These are phyloP conservation scores for Hecatera dysodea DNA, from an alignment of 2,888 invertebrate species.

Conservation along the genomic window DNA sequence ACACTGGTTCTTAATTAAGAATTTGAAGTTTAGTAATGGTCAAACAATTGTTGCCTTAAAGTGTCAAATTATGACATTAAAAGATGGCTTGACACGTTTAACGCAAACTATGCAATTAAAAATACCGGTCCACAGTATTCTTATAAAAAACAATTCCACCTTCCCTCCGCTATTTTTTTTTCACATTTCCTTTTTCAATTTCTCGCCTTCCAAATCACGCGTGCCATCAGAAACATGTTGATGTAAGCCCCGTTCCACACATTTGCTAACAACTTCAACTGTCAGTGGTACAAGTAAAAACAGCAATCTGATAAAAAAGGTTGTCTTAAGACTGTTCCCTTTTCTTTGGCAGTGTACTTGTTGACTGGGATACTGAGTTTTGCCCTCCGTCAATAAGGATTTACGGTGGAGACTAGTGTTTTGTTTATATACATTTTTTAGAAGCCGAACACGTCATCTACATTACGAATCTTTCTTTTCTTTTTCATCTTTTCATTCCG, in stretches of 20 bases:
- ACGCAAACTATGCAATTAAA: too few species aligned
- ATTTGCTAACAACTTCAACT: constrained; percentile 6
- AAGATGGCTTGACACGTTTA: too few species aligned
- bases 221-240: constrained; percentile 19
- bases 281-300: not conserved
- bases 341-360: not conserved
- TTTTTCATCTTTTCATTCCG: too few species aligned
- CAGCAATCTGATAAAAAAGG: constrained; percentile 28
- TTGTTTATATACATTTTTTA: not conserved
- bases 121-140: too few species aligned
- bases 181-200: constrained; percentile 10
- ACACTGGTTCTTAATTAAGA: too few species aligned
- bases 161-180: not conserved
- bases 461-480: too few species aligned
- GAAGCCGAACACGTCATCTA: too few species aligned
- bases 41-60: too few species aligned
- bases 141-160: not conserved
- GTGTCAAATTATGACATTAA: too few species aligned
- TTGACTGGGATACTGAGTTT: not conserved
- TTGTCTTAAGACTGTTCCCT: not conserved
- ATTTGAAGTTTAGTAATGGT: too few species aligned
- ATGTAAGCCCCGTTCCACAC: constrained; percentile 23
- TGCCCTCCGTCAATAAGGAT: not conserved
- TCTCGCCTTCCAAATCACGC: constrained; percentile 26
- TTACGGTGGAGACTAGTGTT: not conserved